Evolutionary conservation across 2,797 vertebrate species (phyloP).

Genomic region (Acomys russatus): DNA sequence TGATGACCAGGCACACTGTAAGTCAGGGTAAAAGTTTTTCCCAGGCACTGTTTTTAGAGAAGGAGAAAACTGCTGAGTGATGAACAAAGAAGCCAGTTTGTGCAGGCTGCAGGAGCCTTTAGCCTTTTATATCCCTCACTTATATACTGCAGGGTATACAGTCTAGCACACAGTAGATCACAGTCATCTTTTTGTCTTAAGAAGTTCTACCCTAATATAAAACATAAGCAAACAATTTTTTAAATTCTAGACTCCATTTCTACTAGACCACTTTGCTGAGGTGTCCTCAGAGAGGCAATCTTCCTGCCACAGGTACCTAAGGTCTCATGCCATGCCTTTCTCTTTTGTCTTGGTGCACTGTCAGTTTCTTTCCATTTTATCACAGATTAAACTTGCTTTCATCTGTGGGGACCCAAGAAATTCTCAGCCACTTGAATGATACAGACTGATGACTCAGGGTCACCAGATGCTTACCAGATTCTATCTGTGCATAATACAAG

Average conservation of each 20-base stretch:
- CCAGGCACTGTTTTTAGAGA: not conserved
- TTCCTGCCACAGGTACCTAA: not conserved
- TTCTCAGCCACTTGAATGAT: not conserved
- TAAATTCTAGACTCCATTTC: not conserved
- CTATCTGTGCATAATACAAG: not conserved
- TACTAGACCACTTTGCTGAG: not conserved
- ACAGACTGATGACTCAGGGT: not conserved
- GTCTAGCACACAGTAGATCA: not conserved
- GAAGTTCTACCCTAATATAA: not conserved
- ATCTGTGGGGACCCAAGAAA: constrained; percentile 8
- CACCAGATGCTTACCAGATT: not conserved
- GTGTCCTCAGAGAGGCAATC: not conserved
- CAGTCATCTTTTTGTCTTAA: not conserved
- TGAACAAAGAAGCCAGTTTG: not conserved
- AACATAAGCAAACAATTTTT: not conserved
- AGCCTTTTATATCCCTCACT: not conserved
- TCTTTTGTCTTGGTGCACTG: not conserved
- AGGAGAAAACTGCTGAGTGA: not conserved
- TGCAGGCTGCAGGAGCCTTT: not conserved
- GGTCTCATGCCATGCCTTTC: not conserved
- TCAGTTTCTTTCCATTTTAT: not conserved
- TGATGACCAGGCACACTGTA: not conserved
- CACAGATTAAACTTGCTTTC: not conserved
- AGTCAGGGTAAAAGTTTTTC: not conserved
- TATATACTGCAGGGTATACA: not conserved